These are phyloP conservation scores for Hetaerina titia DNA, from an alignment of 2,888 invertebrate genomes.

Conservation along the genomic window DNA sequence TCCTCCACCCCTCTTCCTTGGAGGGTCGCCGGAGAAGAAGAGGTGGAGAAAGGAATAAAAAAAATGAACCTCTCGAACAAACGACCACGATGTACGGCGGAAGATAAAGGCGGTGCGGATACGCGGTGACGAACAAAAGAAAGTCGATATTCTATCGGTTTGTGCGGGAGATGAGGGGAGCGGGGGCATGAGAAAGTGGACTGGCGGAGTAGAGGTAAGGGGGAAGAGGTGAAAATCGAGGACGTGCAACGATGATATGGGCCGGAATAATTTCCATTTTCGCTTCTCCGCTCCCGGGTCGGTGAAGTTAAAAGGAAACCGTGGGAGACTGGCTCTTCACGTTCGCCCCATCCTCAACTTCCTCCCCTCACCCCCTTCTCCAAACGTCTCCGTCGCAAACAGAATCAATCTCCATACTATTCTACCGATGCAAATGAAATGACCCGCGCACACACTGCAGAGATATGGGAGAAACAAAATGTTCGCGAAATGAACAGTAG, in stretches of 20 bases:
- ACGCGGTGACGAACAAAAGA: slow-evolving; percentile 54
- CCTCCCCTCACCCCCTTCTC: neutral
- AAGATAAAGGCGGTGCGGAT: slow-evolving; percentile 27
- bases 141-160: slow-evolving; percentile 7
- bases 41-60: neutral
- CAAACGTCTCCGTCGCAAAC: neutral
- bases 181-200: too few species aligned
- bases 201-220: neutral
- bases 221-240: neutral
- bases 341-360: neutral
- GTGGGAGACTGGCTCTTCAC: neutral
- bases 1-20: neutral
- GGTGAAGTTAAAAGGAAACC: slow-evolving; percentile 18
- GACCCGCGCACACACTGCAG: neutral
- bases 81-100: neutral
- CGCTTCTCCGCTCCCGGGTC: neutral
- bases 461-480: neutral
- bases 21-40: neutral
- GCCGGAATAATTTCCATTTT: slow-evolving; percentile 36
- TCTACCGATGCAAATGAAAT: neutral
- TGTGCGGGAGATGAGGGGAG: neutral
- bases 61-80: neutral
- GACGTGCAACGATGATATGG: slow-evolving; percentile 25
- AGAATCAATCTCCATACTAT: neutral
- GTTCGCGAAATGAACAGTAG: neutral